Evolutionary conservation across 2,888 invertebrate genomes (phyloP).

Genomic region (Belgica antarctica): DNA sequence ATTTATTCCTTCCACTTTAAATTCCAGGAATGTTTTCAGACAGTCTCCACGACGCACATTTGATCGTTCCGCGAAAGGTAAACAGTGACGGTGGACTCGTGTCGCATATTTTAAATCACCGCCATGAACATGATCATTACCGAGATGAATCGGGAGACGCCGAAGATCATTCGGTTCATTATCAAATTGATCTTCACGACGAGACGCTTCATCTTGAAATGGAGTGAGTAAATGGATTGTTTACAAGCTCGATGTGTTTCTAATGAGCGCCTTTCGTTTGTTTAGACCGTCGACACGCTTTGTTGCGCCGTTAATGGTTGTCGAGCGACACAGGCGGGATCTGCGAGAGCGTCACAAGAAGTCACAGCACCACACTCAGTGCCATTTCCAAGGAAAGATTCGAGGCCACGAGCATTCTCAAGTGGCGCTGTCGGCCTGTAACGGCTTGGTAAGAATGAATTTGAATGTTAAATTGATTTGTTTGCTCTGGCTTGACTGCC

Average conservation of each 20-base stretch:
- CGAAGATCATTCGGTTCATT: slow-evolving; percentile 46
- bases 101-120: slow-evolving; percentile 51
- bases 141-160: slow-evolving; percentile 9
- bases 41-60: slow-evolving; percentile 50
- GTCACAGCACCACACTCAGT: slow-evolving; percentile 59
- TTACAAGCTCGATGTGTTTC: not conserved
- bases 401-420: slow-evolving; percentile 67
- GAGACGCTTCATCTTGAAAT: slow-evolving; percentile 54
- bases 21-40: slow-evolving; percentile 52
- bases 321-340: slow-evolving; percentile 65
- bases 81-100: slow-evolving; percentile 51
- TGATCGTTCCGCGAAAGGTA: slow-evolving; percentile 53
- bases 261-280: slow-evolving; percentile 45
- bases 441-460: slow-evolving; percentile 72
- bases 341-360: slow-evolving; percentile 59
- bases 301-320: slow-evolving; percentile 66
- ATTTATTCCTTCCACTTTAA: too few species aligned
- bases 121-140: slow-evolving; percentile 48
- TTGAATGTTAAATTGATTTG: not conserved
- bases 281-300: slow-evolving; percentile 65
- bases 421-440: slow-evolving; percentile 77
- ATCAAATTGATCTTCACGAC: slow-evolving; percentile 50
- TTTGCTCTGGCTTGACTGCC: not conserved
- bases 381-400: slow-evolving; percentile 77
- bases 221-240: slow-evolving; percentile 49